phyloP scores from a whole-genome alignment of 92 coral and sea anemone genomes.

The Desmophyllum pertusum region DNA sequence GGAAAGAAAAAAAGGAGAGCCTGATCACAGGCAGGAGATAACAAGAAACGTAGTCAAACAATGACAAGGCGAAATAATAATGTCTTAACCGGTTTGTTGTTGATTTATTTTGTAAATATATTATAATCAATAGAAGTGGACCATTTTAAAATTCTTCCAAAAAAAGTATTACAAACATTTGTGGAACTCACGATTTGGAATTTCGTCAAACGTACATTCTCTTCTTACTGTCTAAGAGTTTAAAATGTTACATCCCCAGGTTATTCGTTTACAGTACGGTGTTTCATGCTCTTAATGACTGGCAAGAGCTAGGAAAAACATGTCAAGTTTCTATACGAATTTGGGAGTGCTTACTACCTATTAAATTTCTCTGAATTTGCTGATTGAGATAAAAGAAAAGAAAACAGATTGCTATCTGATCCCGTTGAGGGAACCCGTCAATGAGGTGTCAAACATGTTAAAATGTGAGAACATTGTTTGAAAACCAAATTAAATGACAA shows the following conservation, averaged over 20 bases:
- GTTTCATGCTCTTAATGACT: neutral
- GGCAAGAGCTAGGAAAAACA: neutral
- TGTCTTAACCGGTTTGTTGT: neutral
- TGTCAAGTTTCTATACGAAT: neutral
- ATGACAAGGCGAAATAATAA: neutral
- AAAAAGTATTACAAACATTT: neutral
- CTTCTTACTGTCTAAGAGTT: neutral
- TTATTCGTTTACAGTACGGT: neutral
- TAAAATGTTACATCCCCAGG: neutral
- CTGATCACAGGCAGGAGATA: too few species aligned
- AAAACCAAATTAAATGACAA: too few species aligned
- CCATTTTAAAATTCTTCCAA: neutral
- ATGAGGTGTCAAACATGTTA: neutral
- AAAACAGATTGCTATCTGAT: too few species aligned
- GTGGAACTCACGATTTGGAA: neutral
- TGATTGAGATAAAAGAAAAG: neutral
- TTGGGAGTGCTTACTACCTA: neutral
- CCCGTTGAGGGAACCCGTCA: too few species aligned
- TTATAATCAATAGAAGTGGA: neutral
- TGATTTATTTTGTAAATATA: slow-evolving; percentile 10
- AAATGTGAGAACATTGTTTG: too few species aligned
- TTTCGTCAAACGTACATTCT: neutral
- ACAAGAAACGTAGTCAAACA: neutral
- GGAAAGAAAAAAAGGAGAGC: too few species aligned
- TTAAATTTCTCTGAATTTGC: neutral